Evolutionary conservation across 2,797 vertebrate species (phyloP), one percentile per base, ranked within the genome.

Genomic region (Pipistrellus nathusii): DNA sequence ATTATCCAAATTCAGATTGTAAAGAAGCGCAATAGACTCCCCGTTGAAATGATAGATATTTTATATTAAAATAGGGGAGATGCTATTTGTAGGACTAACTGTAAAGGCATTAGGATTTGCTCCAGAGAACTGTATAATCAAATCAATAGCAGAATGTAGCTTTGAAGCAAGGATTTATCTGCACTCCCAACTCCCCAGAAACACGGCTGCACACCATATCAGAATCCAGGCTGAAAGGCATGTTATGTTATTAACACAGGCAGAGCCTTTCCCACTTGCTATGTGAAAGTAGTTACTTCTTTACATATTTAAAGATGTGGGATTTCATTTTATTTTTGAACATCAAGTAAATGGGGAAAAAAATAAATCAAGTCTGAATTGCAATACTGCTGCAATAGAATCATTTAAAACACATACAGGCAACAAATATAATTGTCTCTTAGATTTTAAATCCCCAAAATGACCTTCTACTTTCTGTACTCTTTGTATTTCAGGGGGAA

Each of bases 1-100:
- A 85, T 88, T 86, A 68, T 88, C 66, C n/a, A 94, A 35, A 88
- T 91, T 94, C 87, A 94, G 44, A 88, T 80, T 82, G 21, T 55
- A 95, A 88, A 66, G 48, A 91, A 96, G 73, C 85, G 62, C 3
- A 86, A 51, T 68, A 38, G 23, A 53, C 30, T 35, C 15, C 44
- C 13, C 64, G 77, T 59, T 85, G 55, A 30, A 91, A 92, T 57
- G 62, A 78, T 15, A 41, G 32, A 53, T 13, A 88, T 80, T 93
- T 76, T 78, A 30, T 15, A 66, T 72, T 87, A 87, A 93, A 90
- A 87, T 72, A 57, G 25, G 38, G 89, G 15, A 27, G 35, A 71
- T 82, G 35, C 7, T 88, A 68, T 85, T 93, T 85, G 87, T 80
- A 91, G n/a, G 62, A 62, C 8, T 59, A 85, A 85, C 8, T 48